phyloP scores from a whole-genome alignment of 2,113 vertebrate genomes.

The Pelecanus crispus region DNA sequence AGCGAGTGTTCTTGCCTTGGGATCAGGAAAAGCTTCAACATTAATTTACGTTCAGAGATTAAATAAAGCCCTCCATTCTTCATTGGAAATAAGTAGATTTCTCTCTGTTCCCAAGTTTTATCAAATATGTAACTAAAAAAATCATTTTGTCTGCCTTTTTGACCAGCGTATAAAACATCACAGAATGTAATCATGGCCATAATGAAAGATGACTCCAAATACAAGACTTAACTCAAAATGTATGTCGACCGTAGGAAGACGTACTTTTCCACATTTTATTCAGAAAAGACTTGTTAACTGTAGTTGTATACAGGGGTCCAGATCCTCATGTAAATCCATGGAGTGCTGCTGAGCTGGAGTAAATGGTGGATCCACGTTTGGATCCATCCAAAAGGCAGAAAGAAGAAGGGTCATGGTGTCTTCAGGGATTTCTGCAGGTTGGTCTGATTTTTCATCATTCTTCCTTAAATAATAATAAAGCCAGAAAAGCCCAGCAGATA shows the following conservation, averaged over 20 bases:
- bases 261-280: not conserved
- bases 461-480: not conserved
- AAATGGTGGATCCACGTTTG: not conserved
- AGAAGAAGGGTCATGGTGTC: not conserved
- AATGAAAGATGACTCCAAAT: not conserved
- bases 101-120: not conserved
- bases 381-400: not conserved
- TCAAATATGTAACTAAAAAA: not conserved
- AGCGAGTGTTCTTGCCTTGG: not conserved
- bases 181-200: not conserved
- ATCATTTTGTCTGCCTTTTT: not conserved
- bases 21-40: not conserved
- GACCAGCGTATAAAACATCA: not conserved
- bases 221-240: not conserved
- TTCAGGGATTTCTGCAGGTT: not conserved
- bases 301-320: not conserved
- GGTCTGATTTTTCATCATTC: not conserved
- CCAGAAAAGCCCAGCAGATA: not conserved
- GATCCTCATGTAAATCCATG: rapidly evolving
- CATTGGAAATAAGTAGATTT: not conserved
- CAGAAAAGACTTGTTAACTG: not conserved
- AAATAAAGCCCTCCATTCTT: not conserved
- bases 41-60: not conserved
- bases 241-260: rapidly evolving
- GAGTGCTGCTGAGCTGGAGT: not conserved